These are phyloP conservation scores for Stegodyphus mimosarum DNA, from an alignment of 1,140 invertebrate genomes.

Conservation along the genomic window DNA sequence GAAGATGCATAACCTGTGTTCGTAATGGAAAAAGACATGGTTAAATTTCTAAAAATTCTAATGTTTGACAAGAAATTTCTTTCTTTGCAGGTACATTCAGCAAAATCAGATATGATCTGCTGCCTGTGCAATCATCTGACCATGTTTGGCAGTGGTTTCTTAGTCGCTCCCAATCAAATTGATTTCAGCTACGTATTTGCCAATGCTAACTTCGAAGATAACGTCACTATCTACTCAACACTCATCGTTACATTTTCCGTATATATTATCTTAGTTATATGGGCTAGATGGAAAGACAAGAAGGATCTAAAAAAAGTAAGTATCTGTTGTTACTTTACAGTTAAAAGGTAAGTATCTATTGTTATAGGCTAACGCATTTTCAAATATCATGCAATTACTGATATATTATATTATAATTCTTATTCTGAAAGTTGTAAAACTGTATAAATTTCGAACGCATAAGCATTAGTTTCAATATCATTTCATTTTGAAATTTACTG, in stretches of 20 bases:
- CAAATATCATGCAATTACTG: too few species aligned
- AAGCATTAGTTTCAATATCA: too few species aligned
- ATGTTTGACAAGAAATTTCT: not conserved
- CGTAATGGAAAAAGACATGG: too few species aligned
- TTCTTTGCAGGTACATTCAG: conserved; percentile 35
- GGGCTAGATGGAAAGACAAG: conserved; percentile 54
- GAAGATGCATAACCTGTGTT: too few species aligned
- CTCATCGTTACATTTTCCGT: conserved; percentile 31
- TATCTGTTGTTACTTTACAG: too few species aligned
- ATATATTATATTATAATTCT: too few species aligned
- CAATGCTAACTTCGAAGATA: conserved; percentile 63
- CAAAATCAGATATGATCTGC: conserved; percentile 19
- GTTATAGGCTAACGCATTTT: too few species aligned
- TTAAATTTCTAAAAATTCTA: too few species aligned
- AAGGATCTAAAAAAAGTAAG: conserved; percentile 48
- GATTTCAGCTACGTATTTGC: conserved; percentile 69
- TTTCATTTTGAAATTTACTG: not conserved
- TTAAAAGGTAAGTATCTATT: too few species aligned
- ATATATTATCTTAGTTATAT: conserved; percentile 26
- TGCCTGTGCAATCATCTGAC: conserved; percentile 66
- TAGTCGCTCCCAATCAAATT: conserved; percentile 68
- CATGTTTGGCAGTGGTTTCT: conserved; percentile 68
- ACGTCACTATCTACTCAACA: conserved; percentile 47
- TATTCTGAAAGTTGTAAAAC: too few species aligned
- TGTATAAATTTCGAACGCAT: too few species aligned